Base-by-base conservation (phyloP, 2,113 vertebrate species). In the Meleagris gallopavo region DNA sequence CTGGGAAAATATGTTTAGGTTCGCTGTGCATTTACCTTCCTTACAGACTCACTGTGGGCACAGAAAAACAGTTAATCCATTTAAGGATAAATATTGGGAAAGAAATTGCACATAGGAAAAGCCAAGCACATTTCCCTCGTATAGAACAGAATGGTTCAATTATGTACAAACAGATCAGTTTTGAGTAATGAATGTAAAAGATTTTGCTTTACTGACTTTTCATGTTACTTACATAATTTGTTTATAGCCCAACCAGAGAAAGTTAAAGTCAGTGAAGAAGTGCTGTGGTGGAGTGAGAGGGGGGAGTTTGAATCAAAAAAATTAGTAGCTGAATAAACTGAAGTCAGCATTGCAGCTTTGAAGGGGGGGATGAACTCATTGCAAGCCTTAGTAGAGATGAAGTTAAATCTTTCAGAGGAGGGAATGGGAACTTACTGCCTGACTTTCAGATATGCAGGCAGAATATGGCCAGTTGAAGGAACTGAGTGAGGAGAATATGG, bases 1-100 rank as follows among this genome's bases (percentile, higher is more conserved):
- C 67, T 64, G 43, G 85, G 90, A 93, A 95, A 91, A 60, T 34
- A 22, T 62, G 46, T 67, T 65, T 74, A 93, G 41, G 41, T 77
- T 84, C 58, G 65, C 84, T 40, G n/a, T 89, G 19, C 45, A 9
- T 50, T 95, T 89, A 64, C 60, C 55, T 93, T 46, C 36, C 29
- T 83, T 89, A 81, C 90, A 88, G 78, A 55, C 61, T 89, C 89
- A n/a, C 4, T 86, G 78, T n/a, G 88, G 78, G 73, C 78, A 89
- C 38, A 86, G 70, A 83, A 92, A 96, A 96, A 97, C 95, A 95
- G 90, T 94, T 86, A 92, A 89, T 73, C 83, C 89, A 76, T 90
- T 96, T 84, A 94, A 84, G 57, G 94, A 70, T 81, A 96, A 95
- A 90, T 50, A 69, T 94, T 83, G 58, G 82, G 92, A 77, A 55